Evolutionary conservation across 2,113 vertebrate genomes (phyloP), one percentile per base, ranked within the genome.

Genomic region (Vanacampus margaritifer): DNA sequence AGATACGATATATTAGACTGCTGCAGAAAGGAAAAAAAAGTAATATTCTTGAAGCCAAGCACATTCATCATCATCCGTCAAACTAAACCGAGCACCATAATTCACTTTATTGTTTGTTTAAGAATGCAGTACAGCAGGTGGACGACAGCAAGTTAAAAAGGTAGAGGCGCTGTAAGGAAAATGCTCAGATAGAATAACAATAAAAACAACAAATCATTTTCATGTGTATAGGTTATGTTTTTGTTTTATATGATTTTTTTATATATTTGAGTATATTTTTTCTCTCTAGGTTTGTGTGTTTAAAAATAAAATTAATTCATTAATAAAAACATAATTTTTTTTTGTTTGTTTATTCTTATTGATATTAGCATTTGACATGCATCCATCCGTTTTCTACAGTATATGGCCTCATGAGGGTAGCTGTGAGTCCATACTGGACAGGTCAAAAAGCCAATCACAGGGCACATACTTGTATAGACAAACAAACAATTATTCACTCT

Each of bases 41-140:
- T 72, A 73, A 72, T 78, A 82, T 78, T 77, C 80, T 74, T 80
- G 63, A 80, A 84, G 61, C 54, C 65, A 76, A 77, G 69, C 83
- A 78, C 75, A 89, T 89, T 89, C 87, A 85, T 64, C 85, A 73
- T 83, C n/a, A 51, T 51, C 10, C 9, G 86, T 87, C 81, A 88
- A 87, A 86, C 84, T 84, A 84, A 80, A 86, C 84, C 69, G 78
- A 83, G 79, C 71, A 57, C 21, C 64, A 62, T 64, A 69, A 70
- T 81, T 77, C 67, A 80, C 53, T 67, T 61, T 67, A 17, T 81
- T 39, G 46, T 72, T 56, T 67, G 58, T 65, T 75, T 74, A 75
- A 79, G 83, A 65, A 71, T 77, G 64, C 35, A 76, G 48, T 32
- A 73, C 48, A 45, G 59, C 83, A 41, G 21, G 35, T 64, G 53